phyloP scores from a whole-genome alignment of 1,140 invertebrate species.

The Drosophila repleta region DNA sequence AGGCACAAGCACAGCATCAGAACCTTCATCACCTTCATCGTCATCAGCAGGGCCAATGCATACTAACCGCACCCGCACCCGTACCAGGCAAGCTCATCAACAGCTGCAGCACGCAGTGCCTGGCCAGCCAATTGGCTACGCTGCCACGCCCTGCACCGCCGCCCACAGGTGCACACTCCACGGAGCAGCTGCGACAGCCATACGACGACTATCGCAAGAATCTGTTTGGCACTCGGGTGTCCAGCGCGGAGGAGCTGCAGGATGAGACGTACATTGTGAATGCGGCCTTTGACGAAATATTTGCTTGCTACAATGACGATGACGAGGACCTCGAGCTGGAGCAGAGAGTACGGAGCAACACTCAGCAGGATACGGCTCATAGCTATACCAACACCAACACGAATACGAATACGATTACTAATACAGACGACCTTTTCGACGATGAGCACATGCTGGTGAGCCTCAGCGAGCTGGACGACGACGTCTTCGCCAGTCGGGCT shows the following conservation, averaged over 20 bases:
- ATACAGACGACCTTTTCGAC: slow-evolving; percentile 63
- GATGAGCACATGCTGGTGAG: slow-evolving; percentile 78
- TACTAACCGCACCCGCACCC: slow-evolving; percentile 26
- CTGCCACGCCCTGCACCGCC: slow-evolving; percentile 25
- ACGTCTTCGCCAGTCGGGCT: slow-evolving; percentile 63
- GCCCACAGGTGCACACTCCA: slow-evolving; percentile 31
- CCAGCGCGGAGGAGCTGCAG: slow-evolving; percentile 61
- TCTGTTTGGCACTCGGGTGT: slow-evolving; percentile 68
- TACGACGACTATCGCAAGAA: slow-evolving; percentile 82
- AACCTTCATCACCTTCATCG: slow-evolving; percentile 28
- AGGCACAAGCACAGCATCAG: slow-evolving; percentile 36
- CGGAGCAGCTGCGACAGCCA: slow-evolving; percentile 53
- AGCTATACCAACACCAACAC: slow-evolving; percentile 44
- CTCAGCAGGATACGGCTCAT: slow-evolving; percentile 2
- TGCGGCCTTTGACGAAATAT: slow-evolving; percentile 80
- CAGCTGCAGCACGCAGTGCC: slow-evolving; percentile 69
- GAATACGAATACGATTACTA: slow-evolving; percentile 51
- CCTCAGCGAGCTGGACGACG: slow-evolving; percentile 73
- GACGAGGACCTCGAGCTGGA: slow-evolving; percentile 36
- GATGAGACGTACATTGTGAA: slow-evolving; percentile 74
- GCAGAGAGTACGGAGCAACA: not conserved
- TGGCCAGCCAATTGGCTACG: slow-evolving; percentile 46
- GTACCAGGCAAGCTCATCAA: slow-evolving; percentile 42
- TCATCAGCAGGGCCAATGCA: slow-evolving; percentile 43
- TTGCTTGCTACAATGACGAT: slow-evolving; percentile 70